These are phyloP conservation scores for Chlorodrepanis virens DNA, from an alignment of 2,113 vertebrate genomes.

Conservation along the genomic window DNA sequence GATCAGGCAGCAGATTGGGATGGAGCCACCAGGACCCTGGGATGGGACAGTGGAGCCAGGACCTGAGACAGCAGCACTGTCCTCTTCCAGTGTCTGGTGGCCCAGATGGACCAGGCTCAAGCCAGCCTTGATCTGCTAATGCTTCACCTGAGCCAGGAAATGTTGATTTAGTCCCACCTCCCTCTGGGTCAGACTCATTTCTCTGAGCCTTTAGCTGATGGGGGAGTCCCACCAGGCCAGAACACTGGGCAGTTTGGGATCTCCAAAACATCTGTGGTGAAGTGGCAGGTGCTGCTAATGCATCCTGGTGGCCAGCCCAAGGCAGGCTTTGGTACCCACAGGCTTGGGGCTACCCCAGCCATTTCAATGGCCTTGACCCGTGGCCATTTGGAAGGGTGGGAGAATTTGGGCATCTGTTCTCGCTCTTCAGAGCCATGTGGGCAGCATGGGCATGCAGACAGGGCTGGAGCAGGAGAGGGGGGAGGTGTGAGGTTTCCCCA, in stretches of 20 bases:
- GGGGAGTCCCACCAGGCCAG: background rate
- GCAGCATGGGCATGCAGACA: background rate
- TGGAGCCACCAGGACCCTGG: background rate
- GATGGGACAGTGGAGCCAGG: background rate
- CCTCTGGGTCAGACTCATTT: background rate
- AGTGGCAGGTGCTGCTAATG: background rate
- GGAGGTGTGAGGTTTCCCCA: background rate
- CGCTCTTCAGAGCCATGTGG: background rate
- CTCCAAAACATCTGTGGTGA: background rate
- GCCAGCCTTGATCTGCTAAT: background rate
- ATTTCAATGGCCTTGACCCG: background rate
- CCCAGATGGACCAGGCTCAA: background rate
- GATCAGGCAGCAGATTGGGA: background rate
- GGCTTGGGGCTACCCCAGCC: fast-evolving
- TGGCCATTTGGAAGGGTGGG: background rate
- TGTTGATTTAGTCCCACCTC: background rate
- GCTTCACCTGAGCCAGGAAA: background rate
- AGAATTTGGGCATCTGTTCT: background rate
- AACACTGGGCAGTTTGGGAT: background rate
- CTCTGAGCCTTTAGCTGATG: background rate
- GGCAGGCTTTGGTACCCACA: background rate
- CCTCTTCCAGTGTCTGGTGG: background rate
- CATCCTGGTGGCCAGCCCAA: background rate
- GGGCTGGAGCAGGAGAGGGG: background rate
- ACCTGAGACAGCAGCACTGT: background rate